Base-by-base conservation (phyloP, 1,140 invertebrate species). In the Lepidurus couesii region DNA sequence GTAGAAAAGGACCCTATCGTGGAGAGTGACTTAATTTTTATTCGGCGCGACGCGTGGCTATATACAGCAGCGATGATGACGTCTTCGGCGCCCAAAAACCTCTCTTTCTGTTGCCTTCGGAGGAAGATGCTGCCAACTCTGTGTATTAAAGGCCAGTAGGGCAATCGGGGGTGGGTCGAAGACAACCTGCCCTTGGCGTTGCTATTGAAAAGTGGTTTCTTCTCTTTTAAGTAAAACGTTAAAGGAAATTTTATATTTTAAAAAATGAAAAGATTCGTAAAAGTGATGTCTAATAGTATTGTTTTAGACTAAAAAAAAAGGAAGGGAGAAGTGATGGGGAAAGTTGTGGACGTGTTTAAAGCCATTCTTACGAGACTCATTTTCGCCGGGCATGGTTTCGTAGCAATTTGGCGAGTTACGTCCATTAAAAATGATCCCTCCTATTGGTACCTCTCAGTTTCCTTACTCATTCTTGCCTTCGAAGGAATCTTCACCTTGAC, bases 401-500 rank as follows among this genome's bases (percentile, higher is more conserved):
- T 94, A 45, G 79, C 79, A 5, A 80, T 80, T 43, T 80, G 82
- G 87, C 88, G 73, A 78, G 82, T 81, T 7, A 81, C 81, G 8
- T 74, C 81, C 24, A 82, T 82, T 42, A 82, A 82, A 75, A 75
- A 76, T 1, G 82, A 82, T 78, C 81, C 81, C 45, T 80, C 90
- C 78, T 93, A 91, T 81, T 93, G 92, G 92, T 92, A 92, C 81
- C 82, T 94, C 65, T 90, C 91, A 75, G 89, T 90, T 7, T 92
- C 92, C 0, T 89, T 93, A 76, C 81, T 93, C 9, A 84, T 93
- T 77, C 84, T 94, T 6, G 90, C 92, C 78, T 90, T 93, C 81
- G 92, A 94, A 84, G 92, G 92, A n/a, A 87, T 94, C 75, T 94
- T 94, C 81, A 94, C 92, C 0, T 84, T 94, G 4, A 92, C 92